Conservation (phyloP, 2,888 invertebrate species). For the Mimas tiliae region DNA sequence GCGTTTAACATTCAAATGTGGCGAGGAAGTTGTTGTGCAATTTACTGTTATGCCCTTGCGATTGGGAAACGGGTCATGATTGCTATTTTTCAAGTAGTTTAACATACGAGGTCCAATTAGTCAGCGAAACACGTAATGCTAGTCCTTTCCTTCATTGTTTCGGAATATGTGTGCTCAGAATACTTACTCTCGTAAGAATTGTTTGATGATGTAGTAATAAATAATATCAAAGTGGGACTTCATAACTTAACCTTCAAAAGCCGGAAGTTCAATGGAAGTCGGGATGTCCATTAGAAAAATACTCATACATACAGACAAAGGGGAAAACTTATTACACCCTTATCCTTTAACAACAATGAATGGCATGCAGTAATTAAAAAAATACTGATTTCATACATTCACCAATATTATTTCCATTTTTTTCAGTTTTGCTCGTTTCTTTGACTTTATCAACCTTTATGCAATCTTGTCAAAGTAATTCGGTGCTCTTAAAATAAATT, state of each 20-base stretch:
- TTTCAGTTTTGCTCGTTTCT: too few species aligned
- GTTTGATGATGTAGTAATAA: neutral
- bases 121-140: slow-evolving; percentile 21
- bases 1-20: slow-evolving; percentile 56
- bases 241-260: neutral
- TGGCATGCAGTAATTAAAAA: too few species aligned
- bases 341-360: too few species aligned
- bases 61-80: slow-evolving; percentile 27
- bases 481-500: neutral
- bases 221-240: too few species aligned
- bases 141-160: slow-evolving; percentile 16
- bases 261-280: too few species aligned
- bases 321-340: too few species aligned
- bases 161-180: neutral
- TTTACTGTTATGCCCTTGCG: slow-evolving; percentile 25
- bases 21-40: slow-evolving; percentile 62
- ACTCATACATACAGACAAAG: too few species aligned
- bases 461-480: too few species aligned
- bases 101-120: slow-evolving; percentile 19
- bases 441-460: too few species aligned
- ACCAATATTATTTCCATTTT: too few species aligned
- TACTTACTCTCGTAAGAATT: neutral
- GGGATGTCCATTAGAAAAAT: too few species aligned
- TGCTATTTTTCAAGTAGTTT: slow-evolving; percentile 6
- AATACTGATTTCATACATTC: too few species aligned